Evolutionary conservation across 1,140 invertebrate genomes (phyloP).

Genomic region (Zaprionus davidi): DNA sequence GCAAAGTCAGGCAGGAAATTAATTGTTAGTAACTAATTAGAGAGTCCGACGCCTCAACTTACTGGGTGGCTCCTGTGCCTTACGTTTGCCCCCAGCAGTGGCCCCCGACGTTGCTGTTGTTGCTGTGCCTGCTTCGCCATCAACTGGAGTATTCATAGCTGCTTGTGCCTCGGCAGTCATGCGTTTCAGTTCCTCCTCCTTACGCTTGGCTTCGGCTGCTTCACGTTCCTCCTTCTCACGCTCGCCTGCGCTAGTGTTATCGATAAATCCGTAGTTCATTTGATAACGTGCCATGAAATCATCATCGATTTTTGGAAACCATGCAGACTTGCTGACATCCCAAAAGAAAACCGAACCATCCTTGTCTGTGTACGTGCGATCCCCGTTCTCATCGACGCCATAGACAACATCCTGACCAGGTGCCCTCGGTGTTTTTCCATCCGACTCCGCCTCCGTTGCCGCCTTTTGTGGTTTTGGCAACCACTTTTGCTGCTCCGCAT

Average conservation of each 20-base stretch:
- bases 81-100: conserved; percentile 76
- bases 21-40: neutral
- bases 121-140: conserved; percentile 23
- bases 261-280: conserved; percentile 95
- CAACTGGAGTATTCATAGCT: conserved; percentile 72
- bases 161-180: conserved; percentile 76
- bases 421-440: conserved; percentile 7
- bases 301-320: conserved; percentile 98
- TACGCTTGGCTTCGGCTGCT: conserved; percentile 58
- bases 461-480: conserved; percentile 51
- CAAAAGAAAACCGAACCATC: conserved; percentile 96
- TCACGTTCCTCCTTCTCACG: conserved; percentile 68
- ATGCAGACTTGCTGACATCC: conserved; percentile 95
- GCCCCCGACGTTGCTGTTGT: conserved; percentile 20
- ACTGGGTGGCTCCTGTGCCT: conserved; percentile 85
- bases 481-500: conserved; percentile 79
- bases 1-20: conserved; percentile 25
- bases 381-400: conserved; percentile 89
- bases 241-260: conserved; percentile 85
- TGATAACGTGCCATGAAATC: conserved; percentile 98
- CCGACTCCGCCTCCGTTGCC: neutral
- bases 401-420: conserved; percentile 85
- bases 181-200: conserved; percentile 64
- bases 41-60: conserved; percentile 17
- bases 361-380: conserved; percentile 92